Percentiles rank a stretch among this genome's conserved stretches.
phyloP scores from a whole-genome alignment of 2,797 vertebrate genomes.

The Uromys caudimaculatus region DNA sequence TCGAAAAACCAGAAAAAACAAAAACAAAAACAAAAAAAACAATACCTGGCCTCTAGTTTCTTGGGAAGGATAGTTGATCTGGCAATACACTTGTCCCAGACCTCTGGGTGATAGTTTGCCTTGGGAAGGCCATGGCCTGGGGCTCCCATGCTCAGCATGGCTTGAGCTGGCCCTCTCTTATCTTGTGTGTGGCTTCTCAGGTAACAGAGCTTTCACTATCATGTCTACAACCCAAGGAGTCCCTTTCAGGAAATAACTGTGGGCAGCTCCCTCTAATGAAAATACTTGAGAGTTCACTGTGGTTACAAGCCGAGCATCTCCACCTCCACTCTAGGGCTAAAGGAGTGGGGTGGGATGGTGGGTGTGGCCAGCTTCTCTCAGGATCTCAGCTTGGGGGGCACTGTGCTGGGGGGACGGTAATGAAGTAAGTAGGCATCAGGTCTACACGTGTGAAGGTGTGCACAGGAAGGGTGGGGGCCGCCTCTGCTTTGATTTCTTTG shows the following conservation, averaged over 20 bases:
- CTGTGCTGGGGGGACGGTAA: rapidly evolving
- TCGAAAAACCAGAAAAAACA: too few relatives aligned
- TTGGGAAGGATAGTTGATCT: neutral
- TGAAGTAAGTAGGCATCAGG: neutral
- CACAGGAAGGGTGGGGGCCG: rapidly evolving
- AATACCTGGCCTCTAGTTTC: neutral
- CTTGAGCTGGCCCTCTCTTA: neutral
- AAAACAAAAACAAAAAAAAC: too few relatives aligned
- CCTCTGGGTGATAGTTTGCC: rapidly evolving
- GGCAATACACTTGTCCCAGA: neutral
- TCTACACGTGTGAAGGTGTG: neutral
- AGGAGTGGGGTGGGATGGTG: neutral
- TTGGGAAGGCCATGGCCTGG: neutral
- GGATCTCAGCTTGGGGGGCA: rapidly evolving
- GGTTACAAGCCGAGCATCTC: neutral
- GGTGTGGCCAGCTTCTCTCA: neutral
- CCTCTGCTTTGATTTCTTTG: neutral
- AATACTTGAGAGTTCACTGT: neutral
- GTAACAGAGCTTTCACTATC: neutral
- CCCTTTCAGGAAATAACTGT: neutral
- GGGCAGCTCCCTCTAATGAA: neutral
- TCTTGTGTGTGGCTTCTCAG: neutral
- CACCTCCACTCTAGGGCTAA: neutral
- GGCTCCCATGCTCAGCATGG: neutral
- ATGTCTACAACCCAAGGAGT: neutral